A percentile compares a stretch with the other conserved stretches of the same genome.
These are phyloP conservation scores for Melanargia galathea DNA, from an alignment of 2,888 invertebrate genomes.

Conservation along the genomic window DNA sequence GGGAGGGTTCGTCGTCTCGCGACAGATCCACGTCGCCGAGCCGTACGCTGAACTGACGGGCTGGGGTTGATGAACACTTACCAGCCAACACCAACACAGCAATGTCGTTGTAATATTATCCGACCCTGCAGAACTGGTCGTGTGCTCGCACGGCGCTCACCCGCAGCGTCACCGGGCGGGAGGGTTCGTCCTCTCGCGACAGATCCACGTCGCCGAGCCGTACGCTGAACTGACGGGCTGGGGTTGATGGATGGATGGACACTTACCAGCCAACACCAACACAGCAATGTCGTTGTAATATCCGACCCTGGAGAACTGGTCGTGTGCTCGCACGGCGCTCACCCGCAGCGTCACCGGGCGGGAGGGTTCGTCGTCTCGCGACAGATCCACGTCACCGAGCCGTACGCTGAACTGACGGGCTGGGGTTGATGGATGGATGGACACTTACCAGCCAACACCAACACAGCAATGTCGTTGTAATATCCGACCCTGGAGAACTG, in stretches of 20 bases:
- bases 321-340: slow-evolving; percentile 84
- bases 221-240: too few species aligned
- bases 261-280: slow-evolving; percentile 83
- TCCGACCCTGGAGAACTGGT: slow-evolving; percentile 92
- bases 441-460: slow-evolving; percentile 82
- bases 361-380: slow-evolving; percentile 92
- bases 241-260: too few species aligned
- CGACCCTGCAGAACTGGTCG: slow-evolving; percentile 92
- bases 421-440: too few species aligned
- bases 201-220: slow-evolving; percentile 96
- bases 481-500: slow-evolving; percentile 94
- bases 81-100: slow-evolving; percentile 89
- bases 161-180: slow-evolving; percentile 89
- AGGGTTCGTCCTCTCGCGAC: slow-evolving; percentile 91
- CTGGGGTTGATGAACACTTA: too few species aligned
- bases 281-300: slow-evolving; percentile 97
- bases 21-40: too few species aligned
- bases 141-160: slow-evolving; percentile 85
- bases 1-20: too few species aligned
- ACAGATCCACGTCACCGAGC: slow-evolving; percentile 94
- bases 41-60: too few species aligned
- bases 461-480: slow-evolving; percentile 96
- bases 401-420: too few species aligned
- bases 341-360: slow-evolving; percentile 91
- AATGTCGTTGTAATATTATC: slow-evolving; percentile 96